Conservation (phyloP, 2,113 vertebrate genomes). For the Zosterops japonicus region DNA sequence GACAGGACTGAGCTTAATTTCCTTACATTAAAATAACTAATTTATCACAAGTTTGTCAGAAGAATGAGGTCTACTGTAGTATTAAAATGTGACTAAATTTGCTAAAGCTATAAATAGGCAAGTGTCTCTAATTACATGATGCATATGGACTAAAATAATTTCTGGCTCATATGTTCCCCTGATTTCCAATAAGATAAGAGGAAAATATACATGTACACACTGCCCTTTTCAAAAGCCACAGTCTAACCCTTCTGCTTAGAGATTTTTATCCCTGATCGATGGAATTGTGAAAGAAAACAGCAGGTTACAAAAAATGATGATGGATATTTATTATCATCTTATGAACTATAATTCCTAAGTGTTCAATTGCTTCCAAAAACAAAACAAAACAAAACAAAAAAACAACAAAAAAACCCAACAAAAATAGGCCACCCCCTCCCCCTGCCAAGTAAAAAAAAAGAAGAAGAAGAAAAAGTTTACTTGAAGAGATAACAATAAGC, state of each 20-base stretch:
- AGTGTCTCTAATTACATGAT: not conserved
- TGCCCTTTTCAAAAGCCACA: not conserved
- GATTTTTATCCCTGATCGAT: not conserved
- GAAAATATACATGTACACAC: not conserved
- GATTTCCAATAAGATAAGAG: not conserved
- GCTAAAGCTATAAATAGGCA: not conserved
- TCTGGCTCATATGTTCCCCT: not conserved
- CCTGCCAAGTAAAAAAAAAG: rapidly evolving
- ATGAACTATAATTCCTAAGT: not conserved
- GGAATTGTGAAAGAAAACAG: not conserved
- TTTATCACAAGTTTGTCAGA: not conserved
- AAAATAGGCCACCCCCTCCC: no score
- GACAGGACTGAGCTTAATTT: not conserved
- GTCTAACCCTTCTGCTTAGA: not conserved
- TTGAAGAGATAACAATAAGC: not conserved
- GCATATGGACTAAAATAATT: not conserved
- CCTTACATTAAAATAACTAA: not conserved
- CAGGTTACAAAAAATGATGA: not conserved
- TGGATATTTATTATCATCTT: not conserved
- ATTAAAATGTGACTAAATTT: not conserved
- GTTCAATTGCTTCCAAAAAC: not conserved
- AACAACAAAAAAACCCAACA: no score
- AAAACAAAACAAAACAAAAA: not conserved
- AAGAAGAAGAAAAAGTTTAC: not conserved
- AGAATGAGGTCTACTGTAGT: not conserved